A percentile compares a stretch with the other conserved stretches of the same genome.
phyloP scores from a whole-genome alignment of 2,888 invertebrate species.

The Drosophila differens region DNA sequence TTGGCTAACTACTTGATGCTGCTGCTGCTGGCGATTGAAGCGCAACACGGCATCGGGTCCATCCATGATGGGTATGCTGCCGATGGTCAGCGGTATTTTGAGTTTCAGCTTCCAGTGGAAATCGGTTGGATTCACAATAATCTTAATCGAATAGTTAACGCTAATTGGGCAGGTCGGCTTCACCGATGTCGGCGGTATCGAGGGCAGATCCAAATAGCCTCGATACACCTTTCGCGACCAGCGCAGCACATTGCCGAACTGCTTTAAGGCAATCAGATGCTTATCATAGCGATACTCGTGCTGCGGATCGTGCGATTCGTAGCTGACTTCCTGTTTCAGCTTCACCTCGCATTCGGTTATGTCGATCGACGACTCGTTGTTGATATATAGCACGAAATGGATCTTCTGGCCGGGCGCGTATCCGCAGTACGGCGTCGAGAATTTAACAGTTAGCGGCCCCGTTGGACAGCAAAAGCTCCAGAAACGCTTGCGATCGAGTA shows the following conservation, averaged over 20 bases:
- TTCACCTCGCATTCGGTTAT: constrained; percentile 88
- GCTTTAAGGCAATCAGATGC: constrained; percentile 82
- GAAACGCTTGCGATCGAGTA: constrained; percentile 84
- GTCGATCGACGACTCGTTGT: constrained; percentile 91
- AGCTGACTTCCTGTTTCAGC: constrained; percentile 88
- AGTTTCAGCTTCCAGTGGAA: constrained; percentile 89
- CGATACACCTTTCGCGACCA: constrained; percentile 88
- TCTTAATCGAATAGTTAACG: constrained; percentile 90
- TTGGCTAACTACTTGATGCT: constrained; percentile 78
- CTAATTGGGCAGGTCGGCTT: constrained; percentile 90
- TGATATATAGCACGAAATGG: constrained; percentile 89
- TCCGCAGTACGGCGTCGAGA: constrained; percentile 88
- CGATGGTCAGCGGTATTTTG: constrained; percentile 89
- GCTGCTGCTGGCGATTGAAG: constrained; percentile 69
- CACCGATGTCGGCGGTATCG: constrained; percentile 91
- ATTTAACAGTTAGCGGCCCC: constrained; percentile 84
- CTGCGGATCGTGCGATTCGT: constrained; percentile 84
- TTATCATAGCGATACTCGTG: constrained; percentile 84
- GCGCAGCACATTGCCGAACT: constrained; percentile 87
- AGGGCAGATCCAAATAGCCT: constrained; percentile 89
- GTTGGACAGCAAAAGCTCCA: constrained; percentile 85
- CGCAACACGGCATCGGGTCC: constrained; percentile 82
- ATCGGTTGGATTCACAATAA: constrained; percentile 87
- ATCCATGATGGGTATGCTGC: constrained; percentile 87
- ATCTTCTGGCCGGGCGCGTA: constrained; percentile 92